Conservation (phyloP, 2,113 vertebrate species). For the Dipodomys stephensi region DNA sequence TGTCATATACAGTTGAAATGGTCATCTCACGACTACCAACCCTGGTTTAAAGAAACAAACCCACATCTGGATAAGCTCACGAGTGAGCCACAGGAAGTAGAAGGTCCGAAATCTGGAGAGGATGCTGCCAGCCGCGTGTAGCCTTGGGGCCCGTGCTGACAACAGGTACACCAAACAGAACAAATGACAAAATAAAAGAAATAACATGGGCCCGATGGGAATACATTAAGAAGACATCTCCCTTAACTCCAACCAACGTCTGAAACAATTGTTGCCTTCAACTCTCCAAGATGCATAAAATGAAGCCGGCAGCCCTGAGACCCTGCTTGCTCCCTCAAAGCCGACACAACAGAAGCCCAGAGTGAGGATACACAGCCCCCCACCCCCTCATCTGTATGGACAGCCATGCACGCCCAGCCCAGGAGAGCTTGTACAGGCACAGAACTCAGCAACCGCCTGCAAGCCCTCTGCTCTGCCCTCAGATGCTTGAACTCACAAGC, state of each 20-base stretch:
- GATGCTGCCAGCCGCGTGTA: background rate
- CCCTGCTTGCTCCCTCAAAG: fast-evolving
- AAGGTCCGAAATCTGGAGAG: background rate
- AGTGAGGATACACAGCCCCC: too few species aligned
- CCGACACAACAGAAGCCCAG: fast-evolving
- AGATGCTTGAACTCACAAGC: background rate
- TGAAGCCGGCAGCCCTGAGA: background rate
- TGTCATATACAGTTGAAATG: background rate
- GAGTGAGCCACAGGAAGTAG: background rate
- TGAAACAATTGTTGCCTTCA: background rate
- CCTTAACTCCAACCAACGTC: conserved; percentile 17
- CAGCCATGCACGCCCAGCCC: too few species aligned
- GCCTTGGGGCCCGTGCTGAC: background rate
- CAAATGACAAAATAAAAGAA: background rate
- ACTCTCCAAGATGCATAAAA: background rate
- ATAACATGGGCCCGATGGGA: too few species aligned
- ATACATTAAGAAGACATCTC: background rate
- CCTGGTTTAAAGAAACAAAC: conserved; percentile 19
- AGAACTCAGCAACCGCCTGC: fast-evolving
- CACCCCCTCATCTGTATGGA: too few species aligned
- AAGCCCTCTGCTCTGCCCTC: fast-evolving
- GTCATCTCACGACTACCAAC: background rate
- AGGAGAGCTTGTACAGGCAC: fast-evolving
- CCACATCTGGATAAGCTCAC: background rate
- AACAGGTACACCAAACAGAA: background rate